Conservation (phyloP, 2,113 vertebrate species). For the Strix uralensis region DNA sequence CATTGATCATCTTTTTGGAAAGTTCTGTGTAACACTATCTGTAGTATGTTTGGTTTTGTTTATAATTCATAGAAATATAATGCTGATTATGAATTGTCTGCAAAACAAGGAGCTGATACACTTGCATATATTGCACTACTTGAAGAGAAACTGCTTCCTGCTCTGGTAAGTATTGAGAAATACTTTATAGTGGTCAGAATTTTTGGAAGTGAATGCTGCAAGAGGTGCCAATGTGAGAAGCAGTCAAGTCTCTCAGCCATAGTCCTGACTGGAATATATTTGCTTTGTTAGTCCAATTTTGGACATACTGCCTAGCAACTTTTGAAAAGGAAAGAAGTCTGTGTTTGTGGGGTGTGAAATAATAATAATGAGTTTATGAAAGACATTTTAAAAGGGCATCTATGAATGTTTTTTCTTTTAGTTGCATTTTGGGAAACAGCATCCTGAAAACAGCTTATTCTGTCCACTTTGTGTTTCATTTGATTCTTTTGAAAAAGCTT, state of each 20-base stretch:
- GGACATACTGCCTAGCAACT: neutral
- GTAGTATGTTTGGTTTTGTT: neutral
- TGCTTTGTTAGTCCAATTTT: neutral
- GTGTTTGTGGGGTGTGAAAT: neutral
- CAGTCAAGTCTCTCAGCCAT: neutral
- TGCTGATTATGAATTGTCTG: slow-evolving; percentile 91
- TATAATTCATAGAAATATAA: slow-evolving; percentile 83
- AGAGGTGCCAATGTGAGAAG: neutral
- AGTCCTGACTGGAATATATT: neutral
- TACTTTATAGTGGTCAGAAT: neutral
- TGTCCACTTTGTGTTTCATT: neutral
- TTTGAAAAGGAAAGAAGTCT: neutral
- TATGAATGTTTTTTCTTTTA: neutral
- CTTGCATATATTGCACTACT: slow-evolving; percentile 95
- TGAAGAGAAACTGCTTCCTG: slow-evolving; percentile 91
- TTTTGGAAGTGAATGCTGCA: neutral
- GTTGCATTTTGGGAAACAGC: neutral
- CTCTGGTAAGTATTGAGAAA: slow-evolving; percentile 77
- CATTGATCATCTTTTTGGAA: neutral
- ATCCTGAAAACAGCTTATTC: neutral
- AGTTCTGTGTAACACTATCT: neutral
- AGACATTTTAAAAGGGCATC: neutral
- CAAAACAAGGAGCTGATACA: slow-evolving; percentile 94
- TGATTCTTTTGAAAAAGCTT: neutral
- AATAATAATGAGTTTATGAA: neutral